Evolutionary conservation across 2,888 invertebrate genomes (phyloP), one percentile per base, ranked within the genome.

Genomic region (Choristoneura rosaceana): DNA sequence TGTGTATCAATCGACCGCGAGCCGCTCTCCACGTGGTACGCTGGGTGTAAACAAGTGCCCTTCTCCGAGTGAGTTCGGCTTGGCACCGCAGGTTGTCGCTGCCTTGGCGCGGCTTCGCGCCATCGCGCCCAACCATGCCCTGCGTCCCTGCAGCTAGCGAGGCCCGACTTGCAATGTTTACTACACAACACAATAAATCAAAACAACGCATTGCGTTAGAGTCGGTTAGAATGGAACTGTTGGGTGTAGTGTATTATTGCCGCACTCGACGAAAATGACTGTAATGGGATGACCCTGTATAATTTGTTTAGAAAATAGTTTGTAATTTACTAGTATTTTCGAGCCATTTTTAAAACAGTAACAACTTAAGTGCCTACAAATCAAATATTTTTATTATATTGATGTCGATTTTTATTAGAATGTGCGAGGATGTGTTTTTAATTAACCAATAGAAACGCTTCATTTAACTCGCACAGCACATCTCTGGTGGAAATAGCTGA

Each of bases 11-110:
- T 79, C 81, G 82, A 77, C 81, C 79, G 79, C 77, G 81, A 84
- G 81, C 79, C 80, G 79, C 77, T 83, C 77, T 83, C 92, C 93
- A 93, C 93, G 93, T 93, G 93, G 92, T 91, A 80, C 78, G 79
- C 64, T 74, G 74, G 75, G 68, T 76, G 77, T 77, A 77, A 77
- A 77, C 77, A 77, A 77, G 65, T 69, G 67, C 69, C 68, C 73
- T 70, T 70, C 67, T 68, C 61, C 58, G 67, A 50, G 34, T 55
- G 71, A 63, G 71, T 68, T 68, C 45, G 61, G 66, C 45, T 58
- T 55, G 17, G 33, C 34, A 33, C 52, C 34, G 71, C 8, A 38
- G 52, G 61, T 71, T 45, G 60, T 17, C 60, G 67, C 50, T 17
- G 64, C 17, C 64, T n/a, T 66, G 66, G 61, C 61, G 67, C 55